A percentile compares a stretch with the other conserved stretches of the same genome.
Conservation (phyloP, 92 coral and sea anemone species). For the Epizoanthus rinbou region DNA sequence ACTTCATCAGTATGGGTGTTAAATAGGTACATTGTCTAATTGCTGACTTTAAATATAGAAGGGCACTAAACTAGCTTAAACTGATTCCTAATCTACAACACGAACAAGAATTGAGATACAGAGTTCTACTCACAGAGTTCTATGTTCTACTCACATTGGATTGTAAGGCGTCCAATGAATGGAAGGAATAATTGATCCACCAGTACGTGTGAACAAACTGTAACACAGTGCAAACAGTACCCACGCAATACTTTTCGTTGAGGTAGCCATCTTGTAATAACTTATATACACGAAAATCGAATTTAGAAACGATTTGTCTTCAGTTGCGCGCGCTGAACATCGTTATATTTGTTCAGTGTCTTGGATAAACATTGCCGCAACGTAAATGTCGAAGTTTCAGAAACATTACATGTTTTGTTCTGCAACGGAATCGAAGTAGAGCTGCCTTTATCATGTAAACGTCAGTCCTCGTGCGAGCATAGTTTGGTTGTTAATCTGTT, state of each 20-base stretch:
- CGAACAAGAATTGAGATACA: background rate
- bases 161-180: constrained; percentile 67
- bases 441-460: background rate
- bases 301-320: too few species aligned
- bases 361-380: too few species aligned
- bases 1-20: too few species aligned
- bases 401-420: background rate
- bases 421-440: background rate
- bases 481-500: background rate
- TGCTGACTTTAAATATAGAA: too few species aligned
- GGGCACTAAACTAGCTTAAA: too few species aligned
- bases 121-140: too few species aligned
- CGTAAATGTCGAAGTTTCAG: background rate
- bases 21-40: too few species aligned
- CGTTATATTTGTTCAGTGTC: background rate
- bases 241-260: background rate
- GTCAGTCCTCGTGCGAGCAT: background rate
- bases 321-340: background rate
- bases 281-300: background rate
- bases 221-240: background rate
- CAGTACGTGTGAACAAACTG: background rate
- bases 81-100: background rate
- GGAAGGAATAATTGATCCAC: constrained; percentile 42
- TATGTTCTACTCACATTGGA: constrained; percentile 58
- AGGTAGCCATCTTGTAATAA: background rate